Percentiles rank a stretch among this genome's conserved stretches.
phyloP scores from a whole-genome alignment of 35 echinoderm and acorn worm genomes.

The Eucidaris tribuloides region DNA sequence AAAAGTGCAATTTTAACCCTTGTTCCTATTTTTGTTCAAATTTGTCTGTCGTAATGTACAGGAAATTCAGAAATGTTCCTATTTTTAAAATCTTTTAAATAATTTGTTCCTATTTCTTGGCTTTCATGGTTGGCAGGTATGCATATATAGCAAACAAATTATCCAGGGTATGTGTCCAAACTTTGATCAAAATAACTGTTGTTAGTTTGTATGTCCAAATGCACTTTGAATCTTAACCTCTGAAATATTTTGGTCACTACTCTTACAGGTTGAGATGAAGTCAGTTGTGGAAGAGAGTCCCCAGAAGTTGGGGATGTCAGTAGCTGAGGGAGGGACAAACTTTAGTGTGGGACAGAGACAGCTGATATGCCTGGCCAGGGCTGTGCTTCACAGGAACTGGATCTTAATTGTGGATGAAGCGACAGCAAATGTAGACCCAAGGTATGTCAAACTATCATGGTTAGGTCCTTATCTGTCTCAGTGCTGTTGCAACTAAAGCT shows the following conservation, averaged over 20 bases:
- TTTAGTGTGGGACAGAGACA: conserved; percentile 61
- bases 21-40: no score
- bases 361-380: conserved; percentile 59
- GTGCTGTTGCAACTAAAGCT: no score
- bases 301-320: conserved; percentile 10
- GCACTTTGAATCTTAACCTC: no score
- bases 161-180: neutral
- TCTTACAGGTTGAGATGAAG: conserved; percentile 18
- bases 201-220: neutral
- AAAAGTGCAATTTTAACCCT: no score
- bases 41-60: no score
- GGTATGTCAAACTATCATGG: conserved; percentile 12
- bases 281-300: neutral
- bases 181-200: neutral
- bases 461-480: neutral
- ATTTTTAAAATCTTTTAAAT: neutral
- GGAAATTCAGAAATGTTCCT: no score
- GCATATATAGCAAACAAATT: neutral
- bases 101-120: no score
- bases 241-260: neutral
- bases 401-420: conserved; percentile 73
- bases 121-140: no score
- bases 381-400: conserved; percentile 27
- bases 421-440: conserved; percentile 62
- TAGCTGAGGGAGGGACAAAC: conserved; percentile 12